These are phyloP conservation scores for Brachionus rotundiformis DNA, from an alignment of 1,140 invertebrate species.

Conservation along the genomic window DNA sequence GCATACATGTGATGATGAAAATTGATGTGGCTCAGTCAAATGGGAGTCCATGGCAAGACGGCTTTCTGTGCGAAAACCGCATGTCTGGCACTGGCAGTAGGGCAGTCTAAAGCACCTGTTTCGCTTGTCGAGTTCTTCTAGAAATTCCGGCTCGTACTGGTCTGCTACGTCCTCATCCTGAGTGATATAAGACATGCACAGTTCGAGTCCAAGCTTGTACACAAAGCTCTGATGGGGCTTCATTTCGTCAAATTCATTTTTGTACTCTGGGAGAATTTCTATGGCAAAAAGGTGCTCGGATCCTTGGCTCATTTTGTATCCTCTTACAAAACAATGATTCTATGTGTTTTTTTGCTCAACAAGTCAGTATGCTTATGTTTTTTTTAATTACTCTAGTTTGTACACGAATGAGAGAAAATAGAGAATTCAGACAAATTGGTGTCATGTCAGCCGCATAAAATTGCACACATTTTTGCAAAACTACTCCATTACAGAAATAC, in stretches of 20 bases:
- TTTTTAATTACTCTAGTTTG: background rate
- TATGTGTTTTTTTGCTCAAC: background rate
- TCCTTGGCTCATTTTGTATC: background rate
- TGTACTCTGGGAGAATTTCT: background rate
- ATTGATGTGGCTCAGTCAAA: conserved; percentile 33
- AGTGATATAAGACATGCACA: background rate
- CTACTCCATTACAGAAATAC: background rate
- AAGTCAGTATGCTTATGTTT: conserved; percentile 8
- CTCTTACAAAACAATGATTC: background rate
- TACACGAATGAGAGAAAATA: background rate
- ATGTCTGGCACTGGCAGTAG: background rate
- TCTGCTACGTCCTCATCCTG: background rate
- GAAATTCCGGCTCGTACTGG: background rate
- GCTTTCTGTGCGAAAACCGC: conserved; percentile 41
- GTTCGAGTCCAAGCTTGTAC: conserved; percentile 10
- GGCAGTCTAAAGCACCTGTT: background rate
- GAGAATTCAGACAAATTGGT: background rate
- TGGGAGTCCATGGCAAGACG: conserved; percentile 19
- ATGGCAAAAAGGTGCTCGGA: background rate
- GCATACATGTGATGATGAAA: background rate
- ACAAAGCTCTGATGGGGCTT: conserved; percentile 16
- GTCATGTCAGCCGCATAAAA: background rate
- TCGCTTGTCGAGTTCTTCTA: background rate
- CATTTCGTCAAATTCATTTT: background rate
- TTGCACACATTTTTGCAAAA: background rate